These are phyloP conservation scores for Toxostoma redivivum DNA, from an alignment of 2,113 vertebrate genomes.

Conservation along the genomic window DNA sequence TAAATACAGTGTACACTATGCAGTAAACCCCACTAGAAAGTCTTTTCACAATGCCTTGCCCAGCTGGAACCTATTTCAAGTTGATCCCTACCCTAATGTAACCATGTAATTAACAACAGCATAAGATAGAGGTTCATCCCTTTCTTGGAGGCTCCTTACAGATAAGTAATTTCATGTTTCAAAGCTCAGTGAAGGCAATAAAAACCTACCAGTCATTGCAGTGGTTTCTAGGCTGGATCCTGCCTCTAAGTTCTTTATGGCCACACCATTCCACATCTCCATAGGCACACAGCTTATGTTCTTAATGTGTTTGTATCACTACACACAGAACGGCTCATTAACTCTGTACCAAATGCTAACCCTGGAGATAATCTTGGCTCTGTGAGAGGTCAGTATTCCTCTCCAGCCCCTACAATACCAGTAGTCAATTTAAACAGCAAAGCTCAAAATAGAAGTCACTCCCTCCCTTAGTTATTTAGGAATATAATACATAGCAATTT, in stretches of 20 bases:
- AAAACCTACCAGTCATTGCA: neutral
- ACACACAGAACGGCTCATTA: neutral
- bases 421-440: neutral
- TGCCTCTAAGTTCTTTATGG: neutral
- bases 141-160: neutral
- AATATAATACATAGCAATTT: neutral
- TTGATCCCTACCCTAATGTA: neutral
- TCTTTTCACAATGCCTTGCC: neutral
- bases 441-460: neutral
- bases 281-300: neutral
- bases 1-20: neutral
- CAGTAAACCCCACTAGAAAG: neutral
- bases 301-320: neutral
- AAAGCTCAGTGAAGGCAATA: neutral
- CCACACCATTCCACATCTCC: neutral
- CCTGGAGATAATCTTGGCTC: neutral
- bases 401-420: neutral
- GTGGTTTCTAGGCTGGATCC: neutral
- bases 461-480: neutral
- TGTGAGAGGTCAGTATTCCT: neutral
- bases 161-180: neutral
- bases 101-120: neutral
- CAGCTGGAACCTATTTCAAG: neutral
- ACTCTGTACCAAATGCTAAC: neutral
- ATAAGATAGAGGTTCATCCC: neutral